Conservation (phyloP, 2,888 invertebrate species). For the Vanessa cardui region DNA sequence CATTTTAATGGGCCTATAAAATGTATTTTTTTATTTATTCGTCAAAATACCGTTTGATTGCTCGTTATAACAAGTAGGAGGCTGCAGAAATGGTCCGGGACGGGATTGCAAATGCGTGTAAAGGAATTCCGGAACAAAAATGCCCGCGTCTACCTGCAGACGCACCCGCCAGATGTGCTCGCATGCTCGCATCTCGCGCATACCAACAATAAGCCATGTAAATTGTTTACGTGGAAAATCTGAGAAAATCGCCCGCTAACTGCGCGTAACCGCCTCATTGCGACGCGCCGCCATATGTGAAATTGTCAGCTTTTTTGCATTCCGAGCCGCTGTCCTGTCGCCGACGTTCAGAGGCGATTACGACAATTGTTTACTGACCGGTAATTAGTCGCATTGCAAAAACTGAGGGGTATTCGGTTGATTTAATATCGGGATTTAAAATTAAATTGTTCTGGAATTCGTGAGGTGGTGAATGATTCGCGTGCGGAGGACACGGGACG, state of each 20-base stretch:
- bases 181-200: conserved; percentile 52
- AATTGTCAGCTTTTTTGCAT: conserved; percentile 66
- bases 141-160: conserved; percentile 70
- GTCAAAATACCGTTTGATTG: conserved; percentile 33
- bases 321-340: conserved; percentile 52
- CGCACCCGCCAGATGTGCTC: conserved; percentile 62
- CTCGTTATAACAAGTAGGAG: conserved; percentile 23
- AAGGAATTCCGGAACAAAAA: conserved; percentile 79
- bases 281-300: conserved; percentile 59
- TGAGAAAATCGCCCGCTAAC: conserved; percentile 73
- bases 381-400: conserved; percentile 35
- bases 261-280: conserved; percentile 59
- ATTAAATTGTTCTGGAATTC: conserved; percentile 40
- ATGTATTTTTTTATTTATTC: conserved; percentile 17
- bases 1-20: conserved; percentile 6
- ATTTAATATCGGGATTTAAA: conserved; percentile 33
- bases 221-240: conserved; percentile 80
- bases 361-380: conserved; percentile 58
- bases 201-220: conserved; percentile 65
- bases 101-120: conserved; percentile 78
- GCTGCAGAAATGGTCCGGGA: conserved; percentile 45
- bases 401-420: conserved; percentile 10
- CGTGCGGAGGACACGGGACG: conserved; percentile 64
- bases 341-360: conserved; percentile 52
- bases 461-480: conserved; percentile 61